phyloP scores from a whole-genome alignment of 2,888 invertebrate genomes.

The Dolichopus griseipennis region DNA sequence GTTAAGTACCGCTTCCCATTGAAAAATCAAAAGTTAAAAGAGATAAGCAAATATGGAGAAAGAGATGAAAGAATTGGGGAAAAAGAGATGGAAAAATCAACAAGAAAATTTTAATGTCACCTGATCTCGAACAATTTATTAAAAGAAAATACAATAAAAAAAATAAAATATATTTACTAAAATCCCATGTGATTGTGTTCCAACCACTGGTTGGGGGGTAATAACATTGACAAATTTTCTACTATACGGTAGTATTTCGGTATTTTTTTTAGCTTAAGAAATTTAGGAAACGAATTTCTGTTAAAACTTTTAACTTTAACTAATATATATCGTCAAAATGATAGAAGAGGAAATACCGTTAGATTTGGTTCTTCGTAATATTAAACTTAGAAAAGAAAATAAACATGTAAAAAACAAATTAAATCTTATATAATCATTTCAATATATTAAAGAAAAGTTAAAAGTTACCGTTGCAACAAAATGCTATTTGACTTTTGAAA shows the following conservation, averaged over 20 bases:
- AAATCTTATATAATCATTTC: too few species aligned
- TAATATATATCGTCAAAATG: too few species aligned
- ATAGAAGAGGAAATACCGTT: too few species aligned
- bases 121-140: slow-evolving; percentile 6
- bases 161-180: neutral
- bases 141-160: neutral
- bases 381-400: too few species aligned
- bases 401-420: too few species aligned
- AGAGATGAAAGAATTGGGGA: neutral
- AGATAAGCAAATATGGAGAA: too few species aligned
- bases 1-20: too few species aligned
- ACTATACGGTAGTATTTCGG: neutral
- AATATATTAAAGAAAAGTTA: neutral
- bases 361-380: too few species aligned
- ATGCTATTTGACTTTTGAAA: neutral
- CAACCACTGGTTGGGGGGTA: neutral
- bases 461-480: neutral
- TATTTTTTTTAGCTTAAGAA: too few species aligned
- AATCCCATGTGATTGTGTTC: neutral
- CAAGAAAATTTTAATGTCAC: neutral
- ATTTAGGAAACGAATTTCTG: too few species aligned
- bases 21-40: too few species aligned
- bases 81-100: neutral
- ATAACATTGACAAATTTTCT: neutral
- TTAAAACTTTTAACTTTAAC: too few species aligned